A percentile compares a stretch with the other conserved stretches of the same genome.
These are phyloP conservation scores for Takifugu flavidus DNA, from an alignment of 2,113 vertebrate genomes.

Conservation along the genomic window DNA sequence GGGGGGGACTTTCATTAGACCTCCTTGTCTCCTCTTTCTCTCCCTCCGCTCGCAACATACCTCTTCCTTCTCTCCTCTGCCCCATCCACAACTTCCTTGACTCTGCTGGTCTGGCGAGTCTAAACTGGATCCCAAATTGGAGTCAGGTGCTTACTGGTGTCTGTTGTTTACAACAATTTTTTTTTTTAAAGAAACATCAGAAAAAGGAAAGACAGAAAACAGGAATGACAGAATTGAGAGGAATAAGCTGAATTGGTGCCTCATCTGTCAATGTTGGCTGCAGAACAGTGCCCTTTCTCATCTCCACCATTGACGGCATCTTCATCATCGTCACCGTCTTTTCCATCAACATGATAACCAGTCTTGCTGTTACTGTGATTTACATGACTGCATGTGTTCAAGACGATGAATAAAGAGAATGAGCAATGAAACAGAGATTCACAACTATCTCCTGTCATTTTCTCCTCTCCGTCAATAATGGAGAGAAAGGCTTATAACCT, in stretches of 20 bases:
- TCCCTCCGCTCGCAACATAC: constrained; percentile 44
- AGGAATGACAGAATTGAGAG: constrained; percentile 51
- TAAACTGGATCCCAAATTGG: constrained; percentile 46
- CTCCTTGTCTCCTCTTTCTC: constrained; percentile 27
- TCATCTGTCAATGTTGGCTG: constrained; percentile 34
- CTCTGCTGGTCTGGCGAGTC: constrained; percentile 37
- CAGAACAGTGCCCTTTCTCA: constrained; percentile 50
- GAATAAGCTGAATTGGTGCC: constrained; percentile 37
- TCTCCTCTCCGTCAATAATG: not conserved
- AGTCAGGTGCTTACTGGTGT: constrained; percentile 63
- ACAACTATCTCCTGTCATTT: constrained; percentile 28
- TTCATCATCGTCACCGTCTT: constrained; percentile 40
- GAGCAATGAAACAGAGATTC: constrained; percentile 57
- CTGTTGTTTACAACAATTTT: constrained; percentile 61
- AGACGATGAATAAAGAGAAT: constrained; percentile 74
- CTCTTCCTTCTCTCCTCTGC: constrained; percentile 36
- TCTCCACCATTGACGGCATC: constrained; percentile 43
- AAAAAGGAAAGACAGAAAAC: constrained; percentile 58
- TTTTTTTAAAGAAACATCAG: constrained; percentile 51
- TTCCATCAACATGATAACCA: constrained; percentile 45
- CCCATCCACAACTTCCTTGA: constrained; percentile 30
- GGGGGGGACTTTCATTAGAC: constrained; percentile 19
- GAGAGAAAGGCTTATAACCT: no score
- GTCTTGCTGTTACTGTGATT: constrained; percentile 63
- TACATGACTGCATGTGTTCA: constrained; percentile 65